A percentile compares a stretch with the other conserved stretches of the same genome.
These are phyloP conservation scores for Burhinus oedicnemus DNA, from an alignment of 2,113 vertebrate species.

Conservation along the genomic window DNA sequence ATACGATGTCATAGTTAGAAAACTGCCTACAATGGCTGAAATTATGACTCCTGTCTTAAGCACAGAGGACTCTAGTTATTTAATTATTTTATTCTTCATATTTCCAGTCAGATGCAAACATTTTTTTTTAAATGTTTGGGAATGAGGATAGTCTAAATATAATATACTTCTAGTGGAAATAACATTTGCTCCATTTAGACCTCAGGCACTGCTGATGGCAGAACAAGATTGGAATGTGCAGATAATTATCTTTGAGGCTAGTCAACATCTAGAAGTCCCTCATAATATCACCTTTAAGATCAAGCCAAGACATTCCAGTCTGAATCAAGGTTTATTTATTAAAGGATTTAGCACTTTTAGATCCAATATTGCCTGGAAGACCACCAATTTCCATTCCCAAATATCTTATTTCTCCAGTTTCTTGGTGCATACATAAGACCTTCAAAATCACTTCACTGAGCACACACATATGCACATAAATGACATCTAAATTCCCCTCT, in stretches of 20 bases:
- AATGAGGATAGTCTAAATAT: constrained; percentile 49
- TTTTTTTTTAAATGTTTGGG: constrained; percentile 32
- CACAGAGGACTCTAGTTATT: background rate
- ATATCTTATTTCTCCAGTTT: constrained; percentile 80
- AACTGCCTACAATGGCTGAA: background rate
- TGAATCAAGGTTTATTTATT: constrained; percentile 83
- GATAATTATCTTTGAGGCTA: constrained; percentile 80
- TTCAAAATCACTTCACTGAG: constrained; percentile 50
- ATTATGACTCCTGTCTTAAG: background rate
- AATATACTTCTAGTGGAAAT: constrained; percentile 60
- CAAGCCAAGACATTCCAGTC: constrained; percentile 84
- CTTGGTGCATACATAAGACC: constrained; percentile 57
- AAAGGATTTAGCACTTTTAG: constrained; percentile 83
- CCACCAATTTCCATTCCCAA: constrained; percentile 81
- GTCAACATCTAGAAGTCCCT: constrained; percentile 72
- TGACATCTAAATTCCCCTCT: constrained; percentile 46
- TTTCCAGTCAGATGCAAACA: constrained; percentile 27
- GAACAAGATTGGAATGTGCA: constrained; percentile 75
- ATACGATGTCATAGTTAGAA: background rate
- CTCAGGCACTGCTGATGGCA: constrained; percentile 64
- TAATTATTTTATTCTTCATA: constrained; percentile 6
- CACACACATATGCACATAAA: background rate
- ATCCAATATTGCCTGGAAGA: constrained; percentile 79
- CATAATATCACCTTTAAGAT: constrained; percentile 80
- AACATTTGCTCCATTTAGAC: constrained; percentile 61